A percentile compares a stretch with the other conserved stretches of the same genome.
These are phyloP conservation scores for Meloidogyne floridensis DNA, from an alignment of 1,140 invertebrate genomes.

Conservation along the genomic window DNA sequence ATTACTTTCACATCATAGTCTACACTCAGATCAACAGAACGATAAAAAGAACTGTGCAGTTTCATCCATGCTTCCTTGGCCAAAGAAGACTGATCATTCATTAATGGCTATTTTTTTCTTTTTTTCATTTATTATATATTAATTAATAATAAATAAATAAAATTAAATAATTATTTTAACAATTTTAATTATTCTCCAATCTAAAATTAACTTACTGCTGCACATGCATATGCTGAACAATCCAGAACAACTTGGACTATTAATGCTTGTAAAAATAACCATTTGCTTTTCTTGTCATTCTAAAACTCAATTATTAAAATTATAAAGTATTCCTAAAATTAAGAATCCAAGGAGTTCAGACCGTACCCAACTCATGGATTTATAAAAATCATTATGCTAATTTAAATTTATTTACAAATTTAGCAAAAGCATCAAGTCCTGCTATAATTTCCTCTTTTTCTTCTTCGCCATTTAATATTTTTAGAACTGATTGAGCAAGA, in stretches of 20 bases:
- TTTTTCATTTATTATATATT: background rate
- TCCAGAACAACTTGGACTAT: conserved; percentile 32
- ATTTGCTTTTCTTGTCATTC: conserved; percentile 18
- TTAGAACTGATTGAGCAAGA: conserved; percentile 20
- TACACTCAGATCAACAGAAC: conserved; percentile 19
- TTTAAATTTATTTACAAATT: conserved; percentile 16
- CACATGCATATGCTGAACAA: conserved; percentile 35
- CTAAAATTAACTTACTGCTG: conserved; percentile 22
- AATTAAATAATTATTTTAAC: too few relatives aligned
- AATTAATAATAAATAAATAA: background rate
- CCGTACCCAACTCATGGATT: too few relatives aligned
- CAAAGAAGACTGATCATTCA: conserved; percentile 21
- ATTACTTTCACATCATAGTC: conserved; percentile 32
- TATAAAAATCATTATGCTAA: too few relatives aligned
- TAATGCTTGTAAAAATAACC: conserved; percentile 29
- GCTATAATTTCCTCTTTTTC: background rate
- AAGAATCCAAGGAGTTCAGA: too few relatives aligned
- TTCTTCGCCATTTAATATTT: conserved; percentile 16
- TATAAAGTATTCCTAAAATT: background rate
- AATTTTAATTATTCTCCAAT: too few relatives aligned
- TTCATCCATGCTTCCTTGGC: conserved; percentile 38
- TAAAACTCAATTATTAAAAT: background rate
- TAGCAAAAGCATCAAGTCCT: background rate
- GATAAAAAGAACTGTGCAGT: conserved; percentile 38
- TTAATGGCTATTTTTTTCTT: background rate